phyloP scores from a whole-genome alignment of 2,113 vertebrate genomes.

The Amazona vittata region DNA sequence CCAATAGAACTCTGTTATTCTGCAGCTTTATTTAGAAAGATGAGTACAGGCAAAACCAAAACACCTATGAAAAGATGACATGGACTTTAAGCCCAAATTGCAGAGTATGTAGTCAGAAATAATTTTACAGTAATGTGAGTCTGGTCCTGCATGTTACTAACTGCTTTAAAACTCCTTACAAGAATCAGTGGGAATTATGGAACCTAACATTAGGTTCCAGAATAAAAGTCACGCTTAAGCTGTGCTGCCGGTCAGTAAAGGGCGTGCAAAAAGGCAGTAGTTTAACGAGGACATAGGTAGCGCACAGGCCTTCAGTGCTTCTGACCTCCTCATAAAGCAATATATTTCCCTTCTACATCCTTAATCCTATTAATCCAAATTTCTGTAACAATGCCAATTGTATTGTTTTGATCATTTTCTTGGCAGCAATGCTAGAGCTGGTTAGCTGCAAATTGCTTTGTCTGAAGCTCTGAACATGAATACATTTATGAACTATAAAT shows the following conservation, averaged over 20 bases:
- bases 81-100: neutral
- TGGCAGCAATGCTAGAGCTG: constrained; percentile 24
- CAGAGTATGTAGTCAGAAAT: neutral
- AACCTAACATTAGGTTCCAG: neutral
- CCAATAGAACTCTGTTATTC: neutral
- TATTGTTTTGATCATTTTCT: constrained; percentile 53
- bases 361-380: constrained; percentile 39
- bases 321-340: neutral
- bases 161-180: neutral
- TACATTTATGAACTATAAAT: constrained; percentile 21
- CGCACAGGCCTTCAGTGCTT: neutral
- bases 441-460: constrained; percentile 41
- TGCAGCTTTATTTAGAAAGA: neutral
- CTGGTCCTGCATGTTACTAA: neutral
- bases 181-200: neutral
- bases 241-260: neutral
- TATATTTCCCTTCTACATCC: neutral
- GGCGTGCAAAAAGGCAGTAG: neutral
- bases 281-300: neutral
- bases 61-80: neutral
- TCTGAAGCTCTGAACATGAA: constrained; percentile 14
- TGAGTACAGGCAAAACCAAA: neutral
- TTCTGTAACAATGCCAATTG: constrained; percentile 39
- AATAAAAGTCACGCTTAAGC: neutral
- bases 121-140: neutral